phyloP scores from a whole-genome alignment of 2,797 vertebrate species.

The Pseudochirops cupreus region DNA sequence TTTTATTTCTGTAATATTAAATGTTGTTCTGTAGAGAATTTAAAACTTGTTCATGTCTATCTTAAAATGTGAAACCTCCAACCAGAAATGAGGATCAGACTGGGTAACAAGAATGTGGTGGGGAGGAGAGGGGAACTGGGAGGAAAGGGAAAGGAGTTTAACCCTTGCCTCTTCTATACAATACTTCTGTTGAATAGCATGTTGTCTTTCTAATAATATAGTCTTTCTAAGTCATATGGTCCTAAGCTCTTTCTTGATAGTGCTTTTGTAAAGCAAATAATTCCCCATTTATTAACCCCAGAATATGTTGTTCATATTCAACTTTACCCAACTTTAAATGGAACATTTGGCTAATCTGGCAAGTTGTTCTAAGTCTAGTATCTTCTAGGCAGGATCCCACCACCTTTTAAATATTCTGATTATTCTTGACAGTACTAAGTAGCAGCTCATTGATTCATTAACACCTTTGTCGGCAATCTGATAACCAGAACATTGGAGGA shows the following conservation, averaged over 20 bases:
- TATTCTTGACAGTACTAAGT: not conserved
- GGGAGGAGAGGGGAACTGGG: not conserved
- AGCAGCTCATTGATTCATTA: not conserved
- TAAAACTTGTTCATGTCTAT: not conserved
- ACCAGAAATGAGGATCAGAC: not conserved
- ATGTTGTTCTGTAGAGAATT: not conserved
- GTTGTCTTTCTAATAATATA: not conserved
- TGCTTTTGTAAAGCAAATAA: constrained; percentile 13
- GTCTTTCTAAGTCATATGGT: not conserved
- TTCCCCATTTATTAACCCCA: constrained; percentile 2
- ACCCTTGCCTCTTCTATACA: not conserved
- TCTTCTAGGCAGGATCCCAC: not conserved
- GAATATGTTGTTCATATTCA: constrained; percentile 24
- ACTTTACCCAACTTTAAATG: not conserved
- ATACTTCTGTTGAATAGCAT: not conserved
- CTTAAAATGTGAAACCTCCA: not conserved
- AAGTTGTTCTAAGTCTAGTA: constrained; percentile 3
- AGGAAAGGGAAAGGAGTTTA: not conserved
- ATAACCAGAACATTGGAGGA: not conserved
- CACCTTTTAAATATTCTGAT: not conserved
- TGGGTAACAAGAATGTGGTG: not conserved
- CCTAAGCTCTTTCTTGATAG: not conserved
- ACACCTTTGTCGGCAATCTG: not conserved
- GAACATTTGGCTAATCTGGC: not conserved
- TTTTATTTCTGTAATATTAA: constrained; percentile 23